Conservation (phyloP, 2,888 invertebrate genomes). For the Cheiracanthium punctorium region DNA sequence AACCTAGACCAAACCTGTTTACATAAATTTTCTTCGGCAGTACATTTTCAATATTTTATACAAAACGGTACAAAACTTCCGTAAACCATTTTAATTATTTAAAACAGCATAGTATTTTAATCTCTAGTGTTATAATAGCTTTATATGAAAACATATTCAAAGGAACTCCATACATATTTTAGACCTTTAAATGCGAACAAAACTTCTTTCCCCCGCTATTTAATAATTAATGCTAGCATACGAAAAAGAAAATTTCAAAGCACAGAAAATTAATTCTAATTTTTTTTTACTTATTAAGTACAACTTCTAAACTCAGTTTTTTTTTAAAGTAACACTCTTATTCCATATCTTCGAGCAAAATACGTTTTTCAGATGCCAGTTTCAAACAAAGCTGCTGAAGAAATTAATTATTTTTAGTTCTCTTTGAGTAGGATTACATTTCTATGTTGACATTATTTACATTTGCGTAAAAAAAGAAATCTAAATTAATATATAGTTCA, state of each 20-base stretch:
- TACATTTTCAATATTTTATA: no score
- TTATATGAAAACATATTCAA: no score
- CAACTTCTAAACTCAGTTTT: neutral
- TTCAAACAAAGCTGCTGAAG: neutral
- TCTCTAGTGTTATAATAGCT: no score
- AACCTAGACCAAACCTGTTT: no score
- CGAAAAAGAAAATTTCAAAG: neutral
- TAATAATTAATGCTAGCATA: no score
- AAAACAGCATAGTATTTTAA: no score
- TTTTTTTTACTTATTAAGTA: neutral
- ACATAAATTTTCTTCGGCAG: no score
- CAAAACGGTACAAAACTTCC: no score
- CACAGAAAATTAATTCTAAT: constrained; percentile 6
- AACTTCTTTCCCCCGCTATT: no score
- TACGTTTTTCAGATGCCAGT: neutral
- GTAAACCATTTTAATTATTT: no score
- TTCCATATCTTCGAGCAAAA: neutral
- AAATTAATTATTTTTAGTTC: neutral
- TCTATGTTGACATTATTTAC: neutral
- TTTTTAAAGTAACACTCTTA: neutral
- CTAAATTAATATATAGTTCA: neutral
- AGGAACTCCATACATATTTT: no score
- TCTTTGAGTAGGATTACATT: neutral
- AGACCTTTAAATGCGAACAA: no score
- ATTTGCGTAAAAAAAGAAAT: neutral